These are phyloP conservation scores for Babylonia areolata DNA, from an alignment of 1,140 invertebrate genomes.

Conservation along the genomic window DNA sequence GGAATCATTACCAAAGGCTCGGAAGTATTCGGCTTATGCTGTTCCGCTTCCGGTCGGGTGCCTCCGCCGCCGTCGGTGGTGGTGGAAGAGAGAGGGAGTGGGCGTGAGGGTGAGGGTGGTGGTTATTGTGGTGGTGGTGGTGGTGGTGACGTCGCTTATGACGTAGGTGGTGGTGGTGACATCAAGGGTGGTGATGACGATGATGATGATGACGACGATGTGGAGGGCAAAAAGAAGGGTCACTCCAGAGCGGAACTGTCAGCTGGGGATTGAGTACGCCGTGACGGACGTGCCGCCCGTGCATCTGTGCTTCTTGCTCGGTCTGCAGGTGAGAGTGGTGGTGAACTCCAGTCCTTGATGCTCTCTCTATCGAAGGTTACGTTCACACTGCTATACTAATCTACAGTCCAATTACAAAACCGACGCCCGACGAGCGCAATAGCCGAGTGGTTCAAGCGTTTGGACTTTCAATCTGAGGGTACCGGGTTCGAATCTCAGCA, in stretches of 20 bases:
- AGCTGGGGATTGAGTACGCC: conserved; percentile 79
- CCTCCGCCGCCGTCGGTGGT: neutral
- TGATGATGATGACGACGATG: neutral
- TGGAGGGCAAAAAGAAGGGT: neutral
- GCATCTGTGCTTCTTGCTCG: conserved; percentile 89
- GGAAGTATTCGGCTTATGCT: conserved; percentile 22
- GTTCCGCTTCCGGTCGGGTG: conserved; percentile 35
- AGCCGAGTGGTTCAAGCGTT: too few relatives aligned
- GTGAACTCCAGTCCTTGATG: too few relatives aligned
- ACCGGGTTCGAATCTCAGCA: too few relatives aligned
- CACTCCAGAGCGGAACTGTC: conserved; percentile 22
- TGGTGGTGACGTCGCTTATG: too few relatives aligned
- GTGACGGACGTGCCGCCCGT: conserved; percentile 89
- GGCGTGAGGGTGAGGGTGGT: neutral
- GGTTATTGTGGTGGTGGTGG: too few relatives aligned
- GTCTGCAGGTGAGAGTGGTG: conserved; percentile 82
- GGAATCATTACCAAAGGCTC: neutral
- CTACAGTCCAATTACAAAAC: too few relatives aligned
- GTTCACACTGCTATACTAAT: too few relatives aligned
- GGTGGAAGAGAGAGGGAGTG: neutral
- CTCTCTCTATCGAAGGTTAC: too few relatives aligned
- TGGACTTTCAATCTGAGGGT: too few relatives aligned
- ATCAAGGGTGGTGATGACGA: neutral
- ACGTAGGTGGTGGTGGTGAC: too few relatives aligned
- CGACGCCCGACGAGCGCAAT: too few relatives aligned